Base-by-base conservation (phyloP, 2,113 vertebrate species). In the Neolamprologus variostigma region DNA sequence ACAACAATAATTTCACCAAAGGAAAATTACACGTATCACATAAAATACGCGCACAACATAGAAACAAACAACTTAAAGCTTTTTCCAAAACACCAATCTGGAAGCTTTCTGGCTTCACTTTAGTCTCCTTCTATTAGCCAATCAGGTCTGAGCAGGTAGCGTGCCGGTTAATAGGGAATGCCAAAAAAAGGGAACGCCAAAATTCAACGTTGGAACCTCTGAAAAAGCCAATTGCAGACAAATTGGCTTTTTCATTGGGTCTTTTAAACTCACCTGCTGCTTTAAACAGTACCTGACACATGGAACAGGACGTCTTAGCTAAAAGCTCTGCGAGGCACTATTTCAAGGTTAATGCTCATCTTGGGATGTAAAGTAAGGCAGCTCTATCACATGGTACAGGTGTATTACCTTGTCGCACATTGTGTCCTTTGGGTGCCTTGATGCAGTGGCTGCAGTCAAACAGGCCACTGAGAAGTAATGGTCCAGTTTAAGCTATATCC, bases 221-320 rank as follows among this genome's bases (percentile, higher is more conserved):
- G 63, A 35, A 35, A 63, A 63, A 63, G 16, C 59, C 59, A 35
- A 63, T 19, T 71, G 8, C 0, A 17, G 21, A 17, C 40, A 47
- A 73, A 17, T 17, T 73, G 8, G 23, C 68, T 73, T 0, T 45
- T 73, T 73, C 12, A 0, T 45, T 23, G 0, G n/a, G 4, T 6
- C 0, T 73, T 73, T 73, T 0, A 73, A 28, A 47, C 68, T 45
- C 40, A 47, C 14, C 71, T 47, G 71, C 42, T 0, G 9, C 42
- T 28, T 47, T 76, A 11, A 76, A 76, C 14, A 47, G 14, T 28
- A 23, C 19, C 21, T 42, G 71, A 76, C 42, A 26, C 68, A 5
- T 47, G 71, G 42, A 4, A 28, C 42, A 47, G 40, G 71, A 47
- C 1, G 6, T 12, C 23, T 19, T 28, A 19, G 45, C 42, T 31